Conservation (phyloP, 2,113 vertebrate genomes). For the Muntiacus reevesi region DNA sequence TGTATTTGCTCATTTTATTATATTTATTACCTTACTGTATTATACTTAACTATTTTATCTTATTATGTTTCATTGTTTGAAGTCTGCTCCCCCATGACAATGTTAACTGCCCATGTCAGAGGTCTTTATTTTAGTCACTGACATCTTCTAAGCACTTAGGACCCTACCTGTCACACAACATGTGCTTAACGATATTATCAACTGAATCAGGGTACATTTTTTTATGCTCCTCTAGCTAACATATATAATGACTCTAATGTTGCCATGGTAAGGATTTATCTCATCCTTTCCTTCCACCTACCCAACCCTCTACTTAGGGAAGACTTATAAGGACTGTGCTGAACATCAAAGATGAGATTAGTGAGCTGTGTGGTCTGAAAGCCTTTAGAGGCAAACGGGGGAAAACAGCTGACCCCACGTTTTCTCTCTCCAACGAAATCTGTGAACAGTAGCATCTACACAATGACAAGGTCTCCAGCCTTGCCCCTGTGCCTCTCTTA, state of each 20-base stretch:
- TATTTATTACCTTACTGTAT: background rate
- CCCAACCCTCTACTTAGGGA: background rate
- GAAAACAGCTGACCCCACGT: accelerated
- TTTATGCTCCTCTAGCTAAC: background rate
- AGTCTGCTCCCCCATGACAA: background rate
- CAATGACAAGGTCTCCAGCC: background rate
- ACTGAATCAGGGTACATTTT: background rate
- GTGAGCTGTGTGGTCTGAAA: background rate
- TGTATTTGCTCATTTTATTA: background rate
- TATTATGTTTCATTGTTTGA: background rate
- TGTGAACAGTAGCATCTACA: background rate
- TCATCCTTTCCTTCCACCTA: background rate
- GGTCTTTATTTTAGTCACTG: background rate
- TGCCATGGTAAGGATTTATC: background rate
- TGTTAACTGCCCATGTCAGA: background rate
- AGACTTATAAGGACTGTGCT: background rate
- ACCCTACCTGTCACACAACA: background rate
- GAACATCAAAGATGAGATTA: background rate
- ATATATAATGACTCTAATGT: background rate
- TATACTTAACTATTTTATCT: background rate
- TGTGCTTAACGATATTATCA: background rate
- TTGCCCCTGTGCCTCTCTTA: too few relatives aligned
- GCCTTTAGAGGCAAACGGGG: background rate
- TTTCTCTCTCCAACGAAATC: background rate
- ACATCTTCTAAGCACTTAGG: background rate